Base-by-base conservation (phyloP, 2,888 invertebrate genomes). In the Callosobruchus maculatus region DNA sequence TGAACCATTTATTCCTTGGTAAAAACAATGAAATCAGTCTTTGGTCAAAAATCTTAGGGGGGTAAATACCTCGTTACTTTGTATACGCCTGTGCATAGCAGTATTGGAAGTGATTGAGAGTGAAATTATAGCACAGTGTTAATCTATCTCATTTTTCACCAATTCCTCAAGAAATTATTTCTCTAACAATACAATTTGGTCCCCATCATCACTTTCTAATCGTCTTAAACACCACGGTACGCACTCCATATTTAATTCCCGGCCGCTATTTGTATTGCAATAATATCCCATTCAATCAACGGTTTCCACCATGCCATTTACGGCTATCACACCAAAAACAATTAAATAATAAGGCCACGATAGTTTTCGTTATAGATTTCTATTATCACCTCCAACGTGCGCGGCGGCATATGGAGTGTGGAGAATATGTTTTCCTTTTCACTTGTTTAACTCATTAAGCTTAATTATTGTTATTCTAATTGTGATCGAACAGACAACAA, bases 371-470 rank as follows among this genome's bases (percentile, higher is more conserved):
- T 49, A 49, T 49, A 49, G 49, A 49, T 75, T 31, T 71, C 49
- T 75, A 68, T 22, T 21, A 68, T 67, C 74, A 68, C 70, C 72
- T 71, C 20, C 74, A 73, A 22, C 72, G 74, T 75, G 72, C 73
- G 70, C 70, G 22, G 71, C 22, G n/a, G 72, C 72, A 76, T 76
- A 75, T 75, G 75, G 75, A 75, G 74, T 75, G 72, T 74, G 72
- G 68, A 72, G 71, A 71, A 67, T 68, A 70, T 70, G 70, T 69
- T 72, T 73, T 68, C 68, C 67, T 74, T 74, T 76, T 76, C 72
- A 76, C 74, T 76, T 74, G 74, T 71, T 74, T 74, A 73, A 26
- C 70, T 68, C 74, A 68, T 72, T 70, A 71, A 74, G 67, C 71
- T 73, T 75, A 75, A 75, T 75, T 75, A 67, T 74, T 70, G 49